phyloP scores from a whole-genome alignment of 2,113 vertebrate species.

The human region DNA sequence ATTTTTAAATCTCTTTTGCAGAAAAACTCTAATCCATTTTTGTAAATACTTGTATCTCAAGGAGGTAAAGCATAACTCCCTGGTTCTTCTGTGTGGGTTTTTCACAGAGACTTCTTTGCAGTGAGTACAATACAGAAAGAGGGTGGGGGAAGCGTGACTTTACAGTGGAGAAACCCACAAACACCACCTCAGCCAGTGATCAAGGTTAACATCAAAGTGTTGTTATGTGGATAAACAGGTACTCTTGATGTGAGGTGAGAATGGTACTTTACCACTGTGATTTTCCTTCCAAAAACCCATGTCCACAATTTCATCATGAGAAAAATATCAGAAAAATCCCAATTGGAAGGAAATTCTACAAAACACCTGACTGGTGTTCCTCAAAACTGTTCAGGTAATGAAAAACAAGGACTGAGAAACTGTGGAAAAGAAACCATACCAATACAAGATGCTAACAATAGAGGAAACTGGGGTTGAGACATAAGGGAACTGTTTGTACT shows the following conservation, averaged over 20 bases:
- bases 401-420: neutral
- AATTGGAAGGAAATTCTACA: neutral
- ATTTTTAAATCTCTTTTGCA: neutral
- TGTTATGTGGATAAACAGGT: no score
- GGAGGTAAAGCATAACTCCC: neutral
- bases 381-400: neutral
- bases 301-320: neutral
- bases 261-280: neutral
- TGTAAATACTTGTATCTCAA: neutral
- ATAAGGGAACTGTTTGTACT: neutral
- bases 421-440: neutral
- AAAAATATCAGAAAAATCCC: neutral
- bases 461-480: neutral
- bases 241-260: neutral
- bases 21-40: neutral
- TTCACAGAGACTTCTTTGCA: neutral
- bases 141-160: neutral
- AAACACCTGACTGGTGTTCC: neutral
- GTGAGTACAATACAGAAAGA: neutral
- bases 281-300: neutral
- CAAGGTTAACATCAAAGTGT: neutral
- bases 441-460: neutral
- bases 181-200: neutral
- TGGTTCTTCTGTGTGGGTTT: neutral
- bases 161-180: neutral